A percentile compares a stretch with the other conserved stretches of the same genome.
Evolutionary conservation across 2,888 invertebrate species (phyloP).

Genomic region (Pemphredon lugubris): DNA sequence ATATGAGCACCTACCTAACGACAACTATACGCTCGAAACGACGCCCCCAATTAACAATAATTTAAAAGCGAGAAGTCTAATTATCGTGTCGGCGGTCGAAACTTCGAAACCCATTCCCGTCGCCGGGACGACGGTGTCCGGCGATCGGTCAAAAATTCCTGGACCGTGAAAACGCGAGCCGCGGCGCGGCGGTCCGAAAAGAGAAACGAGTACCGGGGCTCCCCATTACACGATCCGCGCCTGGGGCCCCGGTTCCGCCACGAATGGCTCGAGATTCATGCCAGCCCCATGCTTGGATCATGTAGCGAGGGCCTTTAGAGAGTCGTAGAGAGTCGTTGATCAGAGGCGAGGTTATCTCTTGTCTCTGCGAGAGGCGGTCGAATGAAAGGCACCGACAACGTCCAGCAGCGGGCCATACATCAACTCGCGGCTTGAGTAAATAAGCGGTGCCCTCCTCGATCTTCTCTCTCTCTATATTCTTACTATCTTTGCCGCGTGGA

Average conservation of each 20-base stretch:
- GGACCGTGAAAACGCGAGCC: neutral
- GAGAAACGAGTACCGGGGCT: slow-evolving; percentile 31
- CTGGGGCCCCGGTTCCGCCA: slow-evolving; percentile 48
- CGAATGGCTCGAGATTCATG: slow-evolving; percentile 59
- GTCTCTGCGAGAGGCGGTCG: slow-evolving; percentile 69
- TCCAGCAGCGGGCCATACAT: slow-evolving; percentile 76
- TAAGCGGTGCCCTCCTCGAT: slow-evolving; percentile 71
- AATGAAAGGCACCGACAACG: slow-evolving; percentile 76
- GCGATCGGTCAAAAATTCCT: too few species aligned
- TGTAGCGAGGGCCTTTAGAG: slow-evolving; percentile 66
- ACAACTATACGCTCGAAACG: too few species aligned
- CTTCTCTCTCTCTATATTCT: slow-evolving; percentile 44
- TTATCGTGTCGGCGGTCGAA: slow-evolving; percentile 42
- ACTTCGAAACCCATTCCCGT: neutral
- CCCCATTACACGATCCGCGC: slow-evolving; percentile 53
- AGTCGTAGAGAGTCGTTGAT: slow-evolving; percentile 70
- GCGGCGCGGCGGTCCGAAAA: neutral
- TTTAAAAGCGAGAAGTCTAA: too few species aligned
- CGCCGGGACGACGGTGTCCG: too few species aligned
- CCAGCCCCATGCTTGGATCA: slow-evolving; percentile 59
- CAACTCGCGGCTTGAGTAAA: slow-evolving; percentile 77
- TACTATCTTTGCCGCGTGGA: slow-evolving; percentile 26
- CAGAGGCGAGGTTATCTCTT: slow-evolving; percentile 74
- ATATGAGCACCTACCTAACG: too few species aligned
- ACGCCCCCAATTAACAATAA: too few species aligned